Evolutionary conservation across 2,888 invertebrate genomes (phyloP).

Genomic region (Uropetala carovei): DNA sequence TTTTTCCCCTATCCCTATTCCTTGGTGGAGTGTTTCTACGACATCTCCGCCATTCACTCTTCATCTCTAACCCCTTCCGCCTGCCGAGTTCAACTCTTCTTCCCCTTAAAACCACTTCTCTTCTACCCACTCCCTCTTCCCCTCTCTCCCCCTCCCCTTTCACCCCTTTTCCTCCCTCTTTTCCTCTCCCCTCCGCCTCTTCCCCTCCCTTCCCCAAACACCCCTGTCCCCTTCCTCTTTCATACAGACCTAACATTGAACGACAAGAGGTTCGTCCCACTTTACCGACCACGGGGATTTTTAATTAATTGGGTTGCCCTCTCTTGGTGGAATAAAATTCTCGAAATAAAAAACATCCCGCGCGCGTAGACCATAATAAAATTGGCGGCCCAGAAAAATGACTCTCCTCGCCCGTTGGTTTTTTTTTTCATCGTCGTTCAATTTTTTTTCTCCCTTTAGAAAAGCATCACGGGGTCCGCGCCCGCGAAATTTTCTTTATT

Average conservation of each 20-base stretch:
- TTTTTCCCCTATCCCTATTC: neutral
- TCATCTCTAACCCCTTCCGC: neutral
- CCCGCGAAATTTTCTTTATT: neutral
- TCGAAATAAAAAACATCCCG: neutral
- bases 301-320: conserved; percentile 42
- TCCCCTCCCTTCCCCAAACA: neutral
- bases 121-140: neutral
- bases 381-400: conserved; percentile 33
- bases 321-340: neutral
- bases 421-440: neutral
- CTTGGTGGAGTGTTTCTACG: neutral
- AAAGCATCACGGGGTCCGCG: neutral
- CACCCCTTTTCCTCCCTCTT: no score
- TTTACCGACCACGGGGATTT: neutral
- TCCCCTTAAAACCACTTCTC: neutral
- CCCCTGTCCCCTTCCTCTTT: neutral
- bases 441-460: neutral
- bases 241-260: neutral
- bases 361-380: neutral
- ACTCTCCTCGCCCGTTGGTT: neutral
- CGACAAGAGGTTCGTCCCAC: neutral
- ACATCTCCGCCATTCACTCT: neutral
- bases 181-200: no score
- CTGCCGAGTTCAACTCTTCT: neutral
- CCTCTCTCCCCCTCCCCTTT: no score